Base-by-base conservation (phyloP, 2,113 vertebrate species). In the Pseudorhombus dupliciocellatus region DNA sequence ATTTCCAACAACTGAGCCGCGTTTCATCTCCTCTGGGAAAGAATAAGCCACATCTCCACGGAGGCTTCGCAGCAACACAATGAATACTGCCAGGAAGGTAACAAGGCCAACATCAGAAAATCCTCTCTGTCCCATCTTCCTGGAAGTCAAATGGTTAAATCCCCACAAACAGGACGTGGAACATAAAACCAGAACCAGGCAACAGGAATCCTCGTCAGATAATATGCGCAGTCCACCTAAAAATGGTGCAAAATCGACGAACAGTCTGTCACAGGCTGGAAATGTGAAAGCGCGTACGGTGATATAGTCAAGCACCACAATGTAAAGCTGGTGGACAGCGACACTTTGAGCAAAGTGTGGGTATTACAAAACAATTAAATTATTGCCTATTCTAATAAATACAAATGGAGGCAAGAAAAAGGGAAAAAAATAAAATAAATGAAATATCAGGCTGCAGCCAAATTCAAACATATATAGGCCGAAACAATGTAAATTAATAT, bases 1-100 rank as follows among this genome's bases (percentile, higher is more conserved):
- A 76, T 93, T 92, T 59, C 92, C 94, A 52, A 96, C 88, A 53
- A 94, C 87, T 37, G 91, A 68, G 20, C 92, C 92, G 42, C 83
- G 84, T 48, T 90, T 91, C 81, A 91, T 90, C 75, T 92, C 93
- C 83, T 96, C 92, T 2, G 90, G 89, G 80, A 94, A 78, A 54
- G 90, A 91, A 70, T 92, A 93, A 42, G 55, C 42, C 37, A 70
- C 4, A 16, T 82, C 80, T 56, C 80, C 80, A 50, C 3, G 7
- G 4, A 14, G n/a, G 10, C 20, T 15, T 9, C 66, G 62, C 11
- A 71, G 21, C 25, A 8, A 28, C 4, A 77, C 1, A 9, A 69
- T 2, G 55, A 70, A 72, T 18, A 66, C n/a, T 37, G 12, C 63
- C 2, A 68, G 21, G 15, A 66, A 40, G 24, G 21, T 11, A 28